A percentile compares a stretch with the other conserved stretches of the same genome.
Evolutionary conservation across 2,888 invertebrate genomes (phyloP).

Genomic region (Epiblema foenella): DNA sequence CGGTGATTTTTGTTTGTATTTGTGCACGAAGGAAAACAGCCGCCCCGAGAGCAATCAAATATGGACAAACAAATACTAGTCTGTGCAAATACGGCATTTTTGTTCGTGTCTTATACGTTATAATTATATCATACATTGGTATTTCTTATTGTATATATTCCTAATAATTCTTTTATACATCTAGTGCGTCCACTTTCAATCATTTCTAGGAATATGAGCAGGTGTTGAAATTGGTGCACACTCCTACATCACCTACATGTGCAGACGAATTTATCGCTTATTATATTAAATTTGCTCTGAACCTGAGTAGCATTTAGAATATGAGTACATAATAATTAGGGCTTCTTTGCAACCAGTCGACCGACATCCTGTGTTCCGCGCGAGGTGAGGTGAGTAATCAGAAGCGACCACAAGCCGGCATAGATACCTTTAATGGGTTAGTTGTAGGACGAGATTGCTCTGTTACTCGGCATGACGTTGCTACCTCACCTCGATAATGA

Average conservation of each 20-base stretch:
- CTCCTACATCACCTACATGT: neutral
- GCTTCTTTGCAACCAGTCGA: constrained; percentile 48
- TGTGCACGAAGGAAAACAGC: neutral
- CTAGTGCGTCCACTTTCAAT: neutral
- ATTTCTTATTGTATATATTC: neutral
- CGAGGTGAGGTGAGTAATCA: constrained; percentile 64
- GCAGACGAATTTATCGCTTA: constrained; percentile 11
- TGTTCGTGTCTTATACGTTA: neutral
- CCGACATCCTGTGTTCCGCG: constrained; percentile 63
- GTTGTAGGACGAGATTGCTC: constrained; percentile 58
- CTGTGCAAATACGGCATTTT: neutral
- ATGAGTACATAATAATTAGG: constrained; percentile 38
- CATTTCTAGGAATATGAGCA: neutral
- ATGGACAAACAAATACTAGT: constrained; percentile 6
- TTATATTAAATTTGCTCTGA: constrained; percentile 1
- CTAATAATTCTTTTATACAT: too few relatives aligned
- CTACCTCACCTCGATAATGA: constrained; percentile 61
- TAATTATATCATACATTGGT: neutral
- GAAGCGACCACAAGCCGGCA: constrained; percentile 72
- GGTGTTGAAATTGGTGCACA: neutral
- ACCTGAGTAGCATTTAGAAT: constrained; percentile 23
- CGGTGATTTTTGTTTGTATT: constrained; percentile 9
- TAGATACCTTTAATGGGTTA: constrained; percentile 61
- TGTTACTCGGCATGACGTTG: constrained; percentile 61
- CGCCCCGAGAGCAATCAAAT: constrained; percentile 8